A percentile compares a stretch with the other conserved stretches of the same genome.
phyloP scores from a whole-genome alignment of 2,113 vertebrate genomes.

The Lepidothrix coronata region DNA sequence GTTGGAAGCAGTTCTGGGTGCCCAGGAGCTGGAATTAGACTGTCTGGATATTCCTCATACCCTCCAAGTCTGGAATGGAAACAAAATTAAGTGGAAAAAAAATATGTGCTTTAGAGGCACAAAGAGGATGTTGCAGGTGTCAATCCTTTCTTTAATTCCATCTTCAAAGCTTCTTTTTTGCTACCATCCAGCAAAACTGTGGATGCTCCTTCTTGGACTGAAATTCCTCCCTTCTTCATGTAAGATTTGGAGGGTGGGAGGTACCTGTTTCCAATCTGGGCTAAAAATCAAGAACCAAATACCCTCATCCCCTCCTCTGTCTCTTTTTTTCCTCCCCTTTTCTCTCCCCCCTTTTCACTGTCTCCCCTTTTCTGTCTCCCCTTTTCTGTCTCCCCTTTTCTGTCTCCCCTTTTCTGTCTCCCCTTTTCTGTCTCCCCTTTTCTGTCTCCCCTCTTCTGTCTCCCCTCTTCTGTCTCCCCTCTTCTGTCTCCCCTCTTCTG shows the following conservation, averaged over 20 bases:
- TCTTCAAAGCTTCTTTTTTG: neutral
- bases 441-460: too few relatives aligned
- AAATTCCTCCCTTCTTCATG: neutral
- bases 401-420: too few relatives aligned
- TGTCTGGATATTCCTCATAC: neutral
- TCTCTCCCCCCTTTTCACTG: too few relatives aligned
- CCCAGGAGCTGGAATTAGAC: neutral
- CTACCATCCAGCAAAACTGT: neutral
- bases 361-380: too few relatives aligned
- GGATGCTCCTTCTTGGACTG: neutral
- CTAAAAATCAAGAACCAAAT: neutral
- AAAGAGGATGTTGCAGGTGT: rapidly evolving
- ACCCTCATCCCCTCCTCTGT: too few relatives aligned
- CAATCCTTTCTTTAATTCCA: neutral
- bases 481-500: too few relatives aligned
- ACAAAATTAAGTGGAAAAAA: neutral
- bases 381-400: too few relatives aligned
- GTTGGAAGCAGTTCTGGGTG: neutral
- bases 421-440: too few relatives aligned
- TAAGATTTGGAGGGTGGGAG: neutral
- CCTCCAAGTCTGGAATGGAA: neutral
- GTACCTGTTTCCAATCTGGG: rapidly evolving
- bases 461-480: too few relatives aligned
- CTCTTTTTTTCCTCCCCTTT: too few relatives aligned
- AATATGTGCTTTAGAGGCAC: neutral